Evolutionary conservation across 2,797 vertebrate species (phyloP), one percentile per base, ranked within the genome.

Genomic region (Muscicapa comitata): DNA sequence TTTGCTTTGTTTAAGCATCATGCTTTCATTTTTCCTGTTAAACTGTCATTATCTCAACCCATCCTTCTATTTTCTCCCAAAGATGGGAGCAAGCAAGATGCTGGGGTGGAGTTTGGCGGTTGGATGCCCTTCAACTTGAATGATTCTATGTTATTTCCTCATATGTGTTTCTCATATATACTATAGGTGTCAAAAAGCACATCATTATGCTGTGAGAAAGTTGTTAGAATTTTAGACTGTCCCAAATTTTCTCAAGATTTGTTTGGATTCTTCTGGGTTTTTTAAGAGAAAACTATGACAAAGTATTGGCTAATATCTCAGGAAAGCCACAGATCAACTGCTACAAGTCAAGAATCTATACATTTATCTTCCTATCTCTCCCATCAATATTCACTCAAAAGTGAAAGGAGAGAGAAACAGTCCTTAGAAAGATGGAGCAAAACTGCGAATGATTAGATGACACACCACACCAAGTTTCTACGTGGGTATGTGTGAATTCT

Each of bases 401-500:
- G 23, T 51, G 17, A 87, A 61, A 79, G 23, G 37, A 84, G 33
- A 88, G 26, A 76, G 42, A 45, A 91, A 54, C 17, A 66, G 61
- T 38, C 76, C 79, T 54, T 62, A 68, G 70, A 73, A 94, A 93
- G 62, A 7, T 48, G 24, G 20, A 94, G 37, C 58, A 62, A 84
- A 96, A 88, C 73, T 38, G 42, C 70, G 67, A 93, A 91, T 37
- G 61, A 92, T 90, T 75, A 51, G 37, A 86, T 96, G 92, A 86
- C 66, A 86, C 54, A 88, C 23, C 62, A 88, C 43, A 72, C 72
- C 24, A 70, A 92, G 66, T 13, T 78, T 86, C 62, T 95, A 90
- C 0, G 90, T 95, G 88, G 94, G 94, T 31, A 94, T 88, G 90
- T 94, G 94, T 75, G 88, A 95, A 92, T 95, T 88, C 73, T 88